Base-by-base conservation (phyloP, 2,113 vertebrate species). In the Rissa tridactyla region DNA sequence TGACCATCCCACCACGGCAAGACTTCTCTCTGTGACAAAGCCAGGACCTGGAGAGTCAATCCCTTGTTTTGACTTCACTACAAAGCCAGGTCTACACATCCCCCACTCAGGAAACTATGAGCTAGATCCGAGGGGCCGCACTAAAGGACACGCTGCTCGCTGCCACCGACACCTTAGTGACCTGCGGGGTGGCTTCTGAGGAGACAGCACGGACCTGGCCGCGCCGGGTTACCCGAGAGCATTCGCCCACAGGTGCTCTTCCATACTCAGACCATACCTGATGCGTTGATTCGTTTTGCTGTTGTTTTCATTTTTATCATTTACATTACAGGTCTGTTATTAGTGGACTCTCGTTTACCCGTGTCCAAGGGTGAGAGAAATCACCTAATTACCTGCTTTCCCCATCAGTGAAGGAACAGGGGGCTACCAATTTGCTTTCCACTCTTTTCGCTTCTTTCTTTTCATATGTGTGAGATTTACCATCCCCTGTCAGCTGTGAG, bases 311-410 rank as follows among this genome's bases (percentile, higher is more conserved):
- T 87, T 94, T 91, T 86, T 93, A 93, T 94, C 93, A 76, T 92
- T 95, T 89, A 71, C 55, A 76, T 95, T 96, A 82, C 92, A 92
- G 89, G 88, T 96, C 68, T 11, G 82, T 97, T 97, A 96, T 92
- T 93, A 97, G 94, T 40, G 2, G 64, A 76, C 58, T 79, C 95
- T 97, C 97, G 95, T 98, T 97, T 97, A 97, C 97, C 97, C 86
- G 13, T 92, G 96, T 97, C 97, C 97, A 89, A 75, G 61, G 83
- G 95, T 36, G 90, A 97, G 97, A 98, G 97, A 96, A 96, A 97
- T 92, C 94, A 94, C 97, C 90, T 95, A 95, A 98, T 97, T 96
- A 98, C 94, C 96, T 94, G 75, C 66, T 85, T 97, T 94, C 73
- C 73, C 95, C 88, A 81, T 78, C 94, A 97, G 89, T 82, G 70